phyloP scores from a whole-genome alignment of 2,797 vertebrate genomes.

The Phylloscopus collybita region DNA sequence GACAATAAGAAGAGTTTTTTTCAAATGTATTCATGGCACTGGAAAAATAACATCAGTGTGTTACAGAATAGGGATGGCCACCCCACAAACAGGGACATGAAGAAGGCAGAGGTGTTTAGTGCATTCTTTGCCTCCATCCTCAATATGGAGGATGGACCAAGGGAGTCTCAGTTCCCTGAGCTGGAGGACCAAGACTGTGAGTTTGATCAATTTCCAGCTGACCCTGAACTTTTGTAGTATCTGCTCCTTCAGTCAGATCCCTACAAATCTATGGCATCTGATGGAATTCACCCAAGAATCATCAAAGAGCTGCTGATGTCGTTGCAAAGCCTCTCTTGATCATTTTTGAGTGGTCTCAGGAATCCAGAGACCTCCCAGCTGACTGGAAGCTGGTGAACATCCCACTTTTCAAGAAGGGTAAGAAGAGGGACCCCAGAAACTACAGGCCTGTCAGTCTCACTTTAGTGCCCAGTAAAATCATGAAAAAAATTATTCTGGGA shows the following conservation, averaged over 20 bases:
- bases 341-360: neutral
- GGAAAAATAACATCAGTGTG: neutral
- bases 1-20: neutral
- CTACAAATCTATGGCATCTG: neutral
- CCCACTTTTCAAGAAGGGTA: neutral
- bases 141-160: neutral
- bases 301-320: neutral
- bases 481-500: neutral
- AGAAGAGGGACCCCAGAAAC: neutral
- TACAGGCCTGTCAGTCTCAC: neutral
- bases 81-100: neutral
- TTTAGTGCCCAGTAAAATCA: neutral
- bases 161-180: neutral
- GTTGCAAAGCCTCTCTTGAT: neutral
- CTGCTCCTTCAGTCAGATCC: neutral
- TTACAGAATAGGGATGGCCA: neutral
- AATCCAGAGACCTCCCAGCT: neutral
- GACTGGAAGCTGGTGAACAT: neutral
- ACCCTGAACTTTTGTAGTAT: neutral
- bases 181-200: neutral
- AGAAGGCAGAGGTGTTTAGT: neutral
- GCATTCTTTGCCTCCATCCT: neutral
- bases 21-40: neutral
- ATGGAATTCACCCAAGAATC: neutral
- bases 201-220: neutral